phyloP scores from a whole-genome alignment of 2,888 invertebrate species.

The Mamestra brassicae region DNA sequence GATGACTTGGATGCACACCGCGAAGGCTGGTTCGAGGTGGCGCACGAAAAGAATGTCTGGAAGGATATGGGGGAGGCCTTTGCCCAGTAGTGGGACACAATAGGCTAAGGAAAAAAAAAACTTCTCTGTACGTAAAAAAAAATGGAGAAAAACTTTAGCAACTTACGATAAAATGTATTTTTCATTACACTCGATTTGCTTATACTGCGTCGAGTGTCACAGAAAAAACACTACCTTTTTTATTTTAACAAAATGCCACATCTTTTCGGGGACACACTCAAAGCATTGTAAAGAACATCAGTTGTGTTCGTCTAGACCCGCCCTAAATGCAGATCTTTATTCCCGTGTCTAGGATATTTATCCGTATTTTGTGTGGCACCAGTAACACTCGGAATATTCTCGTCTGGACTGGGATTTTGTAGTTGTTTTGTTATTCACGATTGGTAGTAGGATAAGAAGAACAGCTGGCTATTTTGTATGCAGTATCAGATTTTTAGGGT shows the following conservation, averaged over 20 bases:
- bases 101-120: no score
- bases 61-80: no score
- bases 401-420: conserved; percentile 34
- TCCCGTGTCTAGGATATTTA: conserved; percentile 18
- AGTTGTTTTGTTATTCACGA: conserved; percentile 6
- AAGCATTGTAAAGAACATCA: background rate
- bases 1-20: no score
- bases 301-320: background rate
- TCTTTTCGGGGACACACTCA: background rate
- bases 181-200: background rate
- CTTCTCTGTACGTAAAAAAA: no score
- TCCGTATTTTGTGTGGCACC: conserved; percentile 24
- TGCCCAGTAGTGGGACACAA: no score
- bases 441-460: background rate
- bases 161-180: no score
- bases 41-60: no score
- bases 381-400: conserved; percentile 11
- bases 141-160: no score
- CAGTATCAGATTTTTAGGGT: background rate
- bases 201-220: background rate
- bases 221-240: background rate
- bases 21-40: no score
- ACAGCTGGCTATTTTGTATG: background rate
- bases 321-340: conserved; percentile 26
- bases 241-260: background rate